Evolutionary conservation across 1,140 invertebrate genomes (phyloP), one percentile per base, ranked within the genome.

Genomic region (Heliconius himera): DNA sequence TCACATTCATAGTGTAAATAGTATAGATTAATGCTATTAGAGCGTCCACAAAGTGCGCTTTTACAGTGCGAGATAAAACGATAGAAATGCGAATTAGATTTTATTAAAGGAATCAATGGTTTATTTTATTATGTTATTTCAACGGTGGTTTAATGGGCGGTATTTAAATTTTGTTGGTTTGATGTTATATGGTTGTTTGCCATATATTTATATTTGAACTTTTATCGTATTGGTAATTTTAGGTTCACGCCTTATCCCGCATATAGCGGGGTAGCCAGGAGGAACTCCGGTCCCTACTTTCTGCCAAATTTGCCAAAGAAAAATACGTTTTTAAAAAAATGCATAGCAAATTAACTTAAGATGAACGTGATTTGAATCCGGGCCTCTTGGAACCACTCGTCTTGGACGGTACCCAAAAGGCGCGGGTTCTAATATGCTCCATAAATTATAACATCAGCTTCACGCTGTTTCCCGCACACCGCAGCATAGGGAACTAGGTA

Each of bases 21-120:
- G 18, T 79, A 83, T 83, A 83, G 81, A 85, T 83, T 79, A 83
- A 77, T 60, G 79, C 73, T 80, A 82, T 83, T 83, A 80, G 73
- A 76, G 36, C 51, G 74, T 70, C 77, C 83, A 79, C 81, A 75
- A 70, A 84, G 78, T 78, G 73, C 81, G 73, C 75, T 77, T 81
- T 81, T 82, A 78, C 71, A 66, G 60, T 29, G 77, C 46, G 60
- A 66, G 60, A 66, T 66, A 77, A 84, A 77, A 79, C 56, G 70
- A 74, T 81, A 60, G 74, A 54, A 79, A 49, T 22, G 74, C 76
- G 77, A 77, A 75, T 77, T 81, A 75, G 71, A 81, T 73, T 76
- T 80, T 80, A 66, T 84, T 76, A 73, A 78, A 77, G 76, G 75
- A 60, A 72, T 66, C 70, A 74, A 79, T 79, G 76, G 76, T 82